Evolutionary conservation across 1,140 invertebrate species (phyloP).

Genomic region (Drosophila persimilis): DNA sequence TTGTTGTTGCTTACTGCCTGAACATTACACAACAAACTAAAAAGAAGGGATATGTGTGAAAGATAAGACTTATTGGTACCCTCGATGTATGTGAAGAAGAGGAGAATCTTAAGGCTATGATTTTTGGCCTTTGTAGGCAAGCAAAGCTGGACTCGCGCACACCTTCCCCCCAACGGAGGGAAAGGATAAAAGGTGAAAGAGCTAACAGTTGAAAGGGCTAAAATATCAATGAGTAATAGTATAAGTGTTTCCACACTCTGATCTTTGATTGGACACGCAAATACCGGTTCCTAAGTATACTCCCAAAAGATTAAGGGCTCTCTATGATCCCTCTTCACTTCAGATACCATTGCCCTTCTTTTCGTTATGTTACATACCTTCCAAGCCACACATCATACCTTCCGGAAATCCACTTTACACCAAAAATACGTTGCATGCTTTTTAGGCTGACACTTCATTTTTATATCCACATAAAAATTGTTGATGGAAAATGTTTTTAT

Average conservation of each 20-base stretch:
- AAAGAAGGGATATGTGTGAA: slow-evolving; percentile 13
- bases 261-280: too few relatives aligned
- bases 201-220: too few relatives aligned
- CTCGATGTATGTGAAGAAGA: not conserved
- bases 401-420: not conserved
- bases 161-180: too few relatives aligned
- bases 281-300: too few relatives aligned
- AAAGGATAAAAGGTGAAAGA: too few relatives aligned
- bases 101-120: too few relatives aligned
- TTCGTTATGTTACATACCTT: not conserved
- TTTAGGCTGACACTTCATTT: slow-evolving; percentile 67
- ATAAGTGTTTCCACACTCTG: too few relatives aligned
- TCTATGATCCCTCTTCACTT: too few relatives aligned
- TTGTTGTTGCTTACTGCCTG: slow-evolving; percentile 46
- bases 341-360: not conserved
- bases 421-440: slow-evolving; percentile 50
- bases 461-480: slow-evolving; percentile 71
- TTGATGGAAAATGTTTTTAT: slow-evolving; percentile 69
- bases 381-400: slow-evolving; percentile 25
- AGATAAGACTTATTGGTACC: slow-evolving; percentile 18
- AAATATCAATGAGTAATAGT: too few relatives aligned
- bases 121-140: too few relatives aligned
- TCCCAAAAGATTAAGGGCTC: too few relatives aligned
- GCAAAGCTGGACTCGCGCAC: too few relatives aligned
- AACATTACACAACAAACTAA: slow-evolving; percentile 44